Percentiles rank a stretch among this genome's conserved stretches.
Conservation (phyloP, 1,140 invertebrate genomes). For the Cataglyphis hispanica region DNA sequence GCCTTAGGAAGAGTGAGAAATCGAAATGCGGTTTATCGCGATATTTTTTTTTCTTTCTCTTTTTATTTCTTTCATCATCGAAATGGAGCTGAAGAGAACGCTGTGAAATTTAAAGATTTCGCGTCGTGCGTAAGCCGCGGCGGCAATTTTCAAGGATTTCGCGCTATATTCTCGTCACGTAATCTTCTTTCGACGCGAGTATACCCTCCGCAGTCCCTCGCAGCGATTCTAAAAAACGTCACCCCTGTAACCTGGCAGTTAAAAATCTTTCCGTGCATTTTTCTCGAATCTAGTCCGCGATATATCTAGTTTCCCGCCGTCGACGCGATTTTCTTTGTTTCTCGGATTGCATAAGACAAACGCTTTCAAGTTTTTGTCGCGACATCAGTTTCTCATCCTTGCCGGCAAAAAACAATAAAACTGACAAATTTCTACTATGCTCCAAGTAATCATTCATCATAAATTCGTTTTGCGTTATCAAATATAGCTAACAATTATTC, state of each 20-base stretch:
- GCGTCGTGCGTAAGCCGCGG: constrained; percentile 49
- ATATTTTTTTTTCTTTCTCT: neutral
- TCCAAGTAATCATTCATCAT: constrained; percentile 25
- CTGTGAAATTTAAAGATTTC: constrained; percentile 53
- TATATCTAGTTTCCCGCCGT: constrained; percentile 42
- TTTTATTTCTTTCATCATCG: neutral
- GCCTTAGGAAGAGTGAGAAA: neutral
- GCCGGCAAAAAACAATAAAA: neutral
- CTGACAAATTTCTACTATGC: constrained; percentile 6
- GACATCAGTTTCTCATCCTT: constrained; percentile 26
- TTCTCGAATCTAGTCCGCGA: constrained; percentile 31
- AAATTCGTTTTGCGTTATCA: constrained; percentile 4
- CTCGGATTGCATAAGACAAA: constrained; percentile 47
- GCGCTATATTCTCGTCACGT: constrained; percentile 53
- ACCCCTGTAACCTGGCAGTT: constrained; percentile 44
- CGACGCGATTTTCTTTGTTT: constrained; percentile 35
- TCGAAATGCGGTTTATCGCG: neutral
- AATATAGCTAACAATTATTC: neutral
- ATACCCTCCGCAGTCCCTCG: neutral
- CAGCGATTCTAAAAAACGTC: constrained; percentile 48
- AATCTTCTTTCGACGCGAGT: constrained; percentile 55
- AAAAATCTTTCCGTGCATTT: constrained; percentile 54
- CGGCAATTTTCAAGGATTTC: constrained; percentile 61
- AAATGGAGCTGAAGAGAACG: constrained; percentile 25
- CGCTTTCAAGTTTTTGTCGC: constrained; percentile 17